Evolutionary conservation across 2,888 invertebrate genomes (phyloP), one percentile per base, ranked within the genome.

Genomic region (Cartodere bifasciata): DNA sequence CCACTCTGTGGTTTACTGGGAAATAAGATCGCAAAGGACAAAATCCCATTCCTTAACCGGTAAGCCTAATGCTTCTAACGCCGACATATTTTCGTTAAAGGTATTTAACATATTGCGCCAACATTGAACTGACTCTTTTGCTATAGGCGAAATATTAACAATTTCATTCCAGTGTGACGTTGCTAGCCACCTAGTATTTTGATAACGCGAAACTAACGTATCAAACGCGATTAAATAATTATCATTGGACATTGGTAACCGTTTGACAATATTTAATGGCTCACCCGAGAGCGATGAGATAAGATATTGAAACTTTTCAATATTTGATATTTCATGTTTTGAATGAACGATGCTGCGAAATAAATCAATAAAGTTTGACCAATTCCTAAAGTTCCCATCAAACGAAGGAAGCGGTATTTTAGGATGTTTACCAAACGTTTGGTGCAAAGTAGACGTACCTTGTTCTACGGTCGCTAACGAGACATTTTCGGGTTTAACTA

Each of bases 311-410:
- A 7, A 20, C 9, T 20, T 20, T 20, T 20, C 7, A 20, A 20
- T 20, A 7, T 20, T 7, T 7, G 7, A 7, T 7, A 20, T 7
- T 20, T 7, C 9, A 7, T 20, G 20, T 7, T 20, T 20, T 7
- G 7, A 7, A 9, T 20, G 20, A 20, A 20, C 9, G 7, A 20
- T 7, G 9, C 7, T 7, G 9, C 9, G 7, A 9, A 20, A 20
- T 20, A 20, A 20, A 20, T 20, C 20, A 9, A 20, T 20, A 9
- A 20, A 20, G 20, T 7, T 20, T 20, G 20, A 7, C 20, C 20
- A 20, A 20, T 20, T 7, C 7, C 7, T 20, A 9, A 7, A 20
- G 9, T 20, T 9, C 9, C 20, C 20, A 20, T 20, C 20, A 20
- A 20, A 20, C 7, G 20, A 7, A 20, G 20, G 20, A 7, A 20